Percentiles rank a stretch among this genome's conserved stretches.
Evolutionary conservation across 2,113 vertebrate species (phyloP).

Genomic region (Etia nguti): DNA sequence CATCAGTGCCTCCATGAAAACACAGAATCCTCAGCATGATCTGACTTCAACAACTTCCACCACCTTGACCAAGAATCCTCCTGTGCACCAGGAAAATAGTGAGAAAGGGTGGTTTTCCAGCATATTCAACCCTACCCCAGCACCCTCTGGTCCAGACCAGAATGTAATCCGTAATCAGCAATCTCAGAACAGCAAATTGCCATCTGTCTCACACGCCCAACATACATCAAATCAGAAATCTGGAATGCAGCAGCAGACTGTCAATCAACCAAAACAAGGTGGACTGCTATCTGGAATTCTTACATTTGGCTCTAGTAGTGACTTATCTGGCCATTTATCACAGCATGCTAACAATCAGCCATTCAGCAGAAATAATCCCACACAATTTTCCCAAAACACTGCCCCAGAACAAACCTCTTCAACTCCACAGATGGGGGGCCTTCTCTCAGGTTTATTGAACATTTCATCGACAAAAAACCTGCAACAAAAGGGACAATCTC

Average conservation of each 20-base stretch:
- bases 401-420: constrained; percentile 28
- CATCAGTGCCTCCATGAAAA: constrained; percentile 12
- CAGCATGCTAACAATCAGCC: constrained; percentile 44
- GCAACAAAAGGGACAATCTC: constrained; percentile 12
- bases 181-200: background rate
- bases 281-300: constrained; percentile 70
- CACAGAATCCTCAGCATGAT: constrained; percentile 16
- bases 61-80: background rate
- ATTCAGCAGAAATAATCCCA: constrained; percentile 1
- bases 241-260: constrained; percentile 13
- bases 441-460: constrained; percentile 66
- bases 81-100: constrained; percentile 23
- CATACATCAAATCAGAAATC: constrained; percentile 17
- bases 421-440: constrained; percentile 16
- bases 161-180: constrained; percentile 15
- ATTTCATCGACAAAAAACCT: constrained; percentile 74
- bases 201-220: background rate
- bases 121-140: constrained; percentile 47
- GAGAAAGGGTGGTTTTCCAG: constrained; percentile 72
- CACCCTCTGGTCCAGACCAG: constrained; percentile 24
- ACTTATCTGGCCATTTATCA: constrained; percentile 29
- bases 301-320: constrained; percentile 59
- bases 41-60: background rate
- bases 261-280: constrained; percentile 48
- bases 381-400: constrained; percentile 3